A percentile compares a stretch with the other conserved stretches of the same genome.
phyloP scores from a whole-genome alignment of 2,888 invertebrate genomes.

The Craniophora ligustri region DNA sequence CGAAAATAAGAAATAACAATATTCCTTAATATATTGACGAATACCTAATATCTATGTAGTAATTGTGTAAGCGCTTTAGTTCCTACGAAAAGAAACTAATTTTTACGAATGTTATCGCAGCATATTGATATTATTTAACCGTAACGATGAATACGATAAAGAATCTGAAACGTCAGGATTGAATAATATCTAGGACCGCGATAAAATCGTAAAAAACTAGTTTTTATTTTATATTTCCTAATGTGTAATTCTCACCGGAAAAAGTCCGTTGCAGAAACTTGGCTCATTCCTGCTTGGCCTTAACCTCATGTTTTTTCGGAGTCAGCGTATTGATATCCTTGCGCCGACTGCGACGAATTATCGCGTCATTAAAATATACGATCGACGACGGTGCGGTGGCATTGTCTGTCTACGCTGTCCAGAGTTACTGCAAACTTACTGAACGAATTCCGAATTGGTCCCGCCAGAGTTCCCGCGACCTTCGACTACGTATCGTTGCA shows the following conservation, averaged over 20 bases:
- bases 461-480: slow-evolving; percentile 80
- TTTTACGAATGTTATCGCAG: too few relatives aligned
- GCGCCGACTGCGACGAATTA: slow-evolving; percentile 47
- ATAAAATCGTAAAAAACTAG: too few relatives aligned
- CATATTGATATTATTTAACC: too few relatives aligned
- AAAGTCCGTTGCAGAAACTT: slow-evolving; percentile 12
- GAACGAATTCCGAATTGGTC: slow-evolving; percentile 77
- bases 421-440: slow-evolving; percentile 57
- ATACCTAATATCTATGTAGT: too few relatives aligned
- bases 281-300: slow-evolving; percentile 1
- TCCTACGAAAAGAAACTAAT: too few relatives aligned
- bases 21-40: too few relatives aligned
- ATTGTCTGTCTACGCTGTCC: slow-evolving; percentile 41
- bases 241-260: slow-evolving; percentile 40
- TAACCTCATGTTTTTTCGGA: neutral
- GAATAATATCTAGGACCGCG: too few relatives aligned
- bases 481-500: slow-evolving; percentile 79
- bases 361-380: slow-evolving; percentile 41
- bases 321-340: slow-evolving; percentile 21
- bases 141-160: too few relatives aligned
- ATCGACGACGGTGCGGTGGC: slow-evolving; percentile 26
- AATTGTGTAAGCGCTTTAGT: too few relatives aligned
- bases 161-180: too few relatives aligned
- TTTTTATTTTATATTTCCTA: too few relatives aligned
- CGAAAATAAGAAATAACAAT: too few relatives aligned